Evolutionary conservation across 2,797 vertebrate genomes (phyloP), one percentile per base, ranked within the genome.

Genomic region (Parambassis ranga): DNA sequence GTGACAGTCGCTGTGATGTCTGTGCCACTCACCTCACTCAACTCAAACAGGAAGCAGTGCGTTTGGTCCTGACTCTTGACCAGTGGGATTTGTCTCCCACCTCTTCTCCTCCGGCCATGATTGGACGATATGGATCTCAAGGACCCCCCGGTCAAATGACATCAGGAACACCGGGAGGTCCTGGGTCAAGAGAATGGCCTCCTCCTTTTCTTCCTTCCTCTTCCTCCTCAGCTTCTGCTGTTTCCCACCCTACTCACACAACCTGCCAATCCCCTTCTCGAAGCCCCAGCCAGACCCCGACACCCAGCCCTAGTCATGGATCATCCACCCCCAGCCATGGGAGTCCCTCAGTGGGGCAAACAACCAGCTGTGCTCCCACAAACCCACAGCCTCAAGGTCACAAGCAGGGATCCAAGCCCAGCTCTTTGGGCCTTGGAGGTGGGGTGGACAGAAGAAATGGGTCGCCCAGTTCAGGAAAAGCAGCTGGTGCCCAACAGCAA

Each of bases 1-100:
- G 91, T 5, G 96, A 99, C 87, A 95, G 95, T 67, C 94, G 96
- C 70, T 99, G 97, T 52, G 96, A 98, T 0, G 92, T 98, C 31
- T 99, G 97, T 27, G 89, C 95, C 66, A 98, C 97, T 0, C 95
- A 98, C 86, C 90, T 98, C 78, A 97, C 95, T 77, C 96, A 97
- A 82, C 73, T 99, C 65, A 98, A 98, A 85, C 96, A 99, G 88
- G 96, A 99, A 87, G 97, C 97, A 1, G 93, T 98, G 58, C 96
- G 94, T 73, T 94, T 98, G 94, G 96, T 98, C 72, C 92, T 98
- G 68, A 93, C 94, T 22, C 88, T 97, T 18, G 96, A 98, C 61
- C 95, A 93, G 43, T 94, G 91, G 0, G 95, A 97, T 56, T 84
- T 93, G 55, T 96, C 95, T 0, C 96, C 95, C 0, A 93, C 95